Conservation (phyloP, 1,140 invertebrate species). For the Trypoxylus dichotomus region DNA sequence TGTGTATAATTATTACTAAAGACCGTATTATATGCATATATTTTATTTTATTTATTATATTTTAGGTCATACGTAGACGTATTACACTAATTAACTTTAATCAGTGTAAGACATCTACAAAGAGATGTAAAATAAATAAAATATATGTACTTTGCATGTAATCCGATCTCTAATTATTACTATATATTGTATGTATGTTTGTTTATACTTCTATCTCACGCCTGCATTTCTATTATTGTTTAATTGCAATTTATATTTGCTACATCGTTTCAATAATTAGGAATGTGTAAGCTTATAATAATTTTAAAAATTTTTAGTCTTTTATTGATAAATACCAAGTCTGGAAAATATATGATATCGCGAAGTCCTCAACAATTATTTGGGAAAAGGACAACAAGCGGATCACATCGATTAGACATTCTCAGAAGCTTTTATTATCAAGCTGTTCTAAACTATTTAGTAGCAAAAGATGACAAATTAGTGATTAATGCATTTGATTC, state of each 20-base stretch:
- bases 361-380: conserved; percentile 61
- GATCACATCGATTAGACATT: conserved; percentile 67
- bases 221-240: no score
- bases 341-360: conserved; percentile 69
- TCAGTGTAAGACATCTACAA: no score
- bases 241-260: background rate
- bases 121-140: no score
- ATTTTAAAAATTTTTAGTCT: conserved; percentile 57
- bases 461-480: conserved; percentile 36
- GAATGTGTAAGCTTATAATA: background rate
- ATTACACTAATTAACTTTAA: no score
- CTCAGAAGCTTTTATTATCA: conserved; percentile 74
- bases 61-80: no score
- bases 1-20: no score
- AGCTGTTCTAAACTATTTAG: conserved; percentile 56
- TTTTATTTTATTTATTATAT: no score
- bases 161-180: no score
- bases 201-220: no score
- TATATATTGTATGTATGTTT: no score
- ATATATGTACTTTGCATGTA: no score
- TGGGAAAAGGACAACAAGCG: conserved; percentile 56
- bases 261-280: background rate
- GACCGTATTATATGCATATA: no score
- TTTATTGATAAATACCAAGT: conserved; percentile 66
- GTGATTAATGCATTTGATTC: background rate